These are phyloP conservation scores for Empidonax traillii DNA, from an alignment of 2,113 vertebrate species.

Conservation along the genomic window DNA sequence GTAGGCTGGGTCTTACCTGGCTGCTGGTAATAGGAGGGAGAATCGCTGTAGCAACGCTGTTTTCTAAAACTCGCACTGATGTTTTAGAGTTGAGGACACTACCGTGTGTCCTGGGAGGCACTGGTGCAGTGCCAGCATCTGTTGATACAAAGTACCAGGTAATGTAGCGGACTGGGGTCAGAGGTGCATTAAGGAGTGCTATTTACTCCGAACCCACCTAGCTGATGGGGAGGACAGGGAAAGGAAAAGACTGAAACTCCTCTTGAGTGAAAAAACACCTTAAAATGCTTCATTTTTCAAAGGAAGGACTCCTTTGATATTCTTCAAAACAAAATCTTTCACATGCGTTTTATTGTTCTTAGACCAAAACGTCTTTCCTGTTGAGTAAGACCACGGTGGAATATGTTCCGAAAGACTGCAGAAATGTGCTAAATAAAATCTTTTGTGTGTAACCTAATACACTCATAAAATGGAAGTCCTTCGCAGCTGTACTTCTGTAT, in stretches of 20 bases:
- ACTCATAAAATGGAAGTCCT: not conserved
- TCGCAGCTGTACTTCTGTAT: not conserved
- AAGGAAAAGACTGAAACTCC: not conserved
- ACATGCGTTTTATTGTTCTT: fast-evolving
- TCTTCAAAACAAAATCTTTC: not conserved
- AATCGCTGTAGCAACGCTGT: fast-evolving
- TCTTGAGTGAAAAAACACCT: not conserved
- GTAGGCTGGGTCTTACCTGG: not conserved
- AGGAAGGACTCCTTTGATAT: not conserved
- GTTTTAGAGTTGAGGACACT: not conserved
- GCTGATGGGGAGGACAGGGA: not conserved
- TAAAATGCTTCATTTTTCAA: not conserved
- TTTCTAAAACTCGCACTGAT: fast-evolving
- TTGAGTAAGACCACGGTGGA: not conserved
- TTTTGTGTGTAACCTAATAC: not conserved
- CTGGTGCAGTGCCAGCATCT: not conserved
- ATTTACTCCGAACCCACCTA: not conserved
- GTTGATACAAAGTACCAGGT: fast-evolving
- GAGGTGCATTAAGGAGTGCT: fast-evolving
- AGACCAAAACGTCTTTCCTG: not conserved
- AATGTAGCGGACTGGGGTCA: fast-evolving
- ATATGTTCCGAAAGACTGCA: not conserved
- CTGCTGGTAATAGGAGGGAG: too few relatives aligned
- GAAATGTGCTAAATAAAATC: not conserved
- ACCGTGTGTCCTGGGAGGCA: fast-evolving